Conservation (phyloP, 1,140 invertebrate species). For the Nasonia giraulti region DNA sequence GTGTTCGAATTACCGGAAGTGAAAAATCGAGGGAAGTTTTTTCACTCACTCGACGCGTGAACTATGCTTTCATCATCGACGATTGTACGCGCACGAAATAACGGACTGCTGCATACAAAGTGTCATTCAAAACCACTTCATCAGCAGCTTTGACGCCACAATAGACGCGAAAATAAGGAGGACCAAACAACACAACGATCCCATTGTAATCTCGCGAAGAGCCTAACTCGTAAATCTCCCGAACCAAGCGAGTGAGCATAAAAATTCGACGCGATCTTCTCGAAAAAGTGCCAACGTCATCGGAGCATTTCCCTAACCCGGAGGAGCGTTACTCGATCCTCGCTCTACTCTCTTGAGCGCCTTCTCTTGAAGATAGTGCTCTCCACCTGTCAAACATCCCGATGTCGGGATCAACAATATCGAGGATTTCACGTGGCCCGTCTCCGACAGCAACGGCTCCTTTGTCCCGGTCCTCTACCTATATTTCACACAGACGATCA, state of each 20-base stretch:
- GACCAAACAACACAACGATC: background rate
- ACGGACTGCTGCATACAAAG: background rate
- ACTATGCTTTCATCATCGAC: background rate
- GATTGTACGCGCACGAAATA: background rate
- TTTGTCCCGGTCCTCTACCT: constrained; percentile 7
- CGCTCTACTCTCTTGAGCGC: background rate
- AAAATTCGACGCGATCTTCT: background rate
- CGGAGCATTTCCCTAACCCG: constrained; percentile 13
- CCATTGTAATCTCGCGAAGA: background rate
- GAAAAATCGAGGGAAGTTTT: background rate
- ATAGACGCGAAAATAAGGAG: background rate
- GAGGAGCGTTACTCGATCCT: constrained; percentile 20
- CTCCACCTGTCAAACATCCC: constrained; percentile 5
- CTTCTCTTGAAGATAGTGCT: background rate
- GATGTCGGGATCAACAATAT: constrained; percentile 17
- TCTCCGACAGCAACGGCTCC: background rate
- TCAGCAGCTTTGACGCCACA: background rate
- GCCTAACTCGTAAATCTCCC: background rate
- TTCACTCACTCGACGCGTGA: background rate
- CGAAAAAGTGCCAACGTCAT: constrained; percentile 32
- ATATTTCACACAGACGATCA: background rate
- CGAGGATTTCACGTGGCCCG: constrained; percentile 5
- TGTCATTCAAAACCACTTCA: background rate
- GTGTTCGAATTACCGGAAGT: background rate
- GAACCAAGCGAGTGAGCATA: background rate